A percentile compares a stretch with the other conserved stretches of the same genome.
Conservation (phyloP, 2,888 invertebrate species). For the Pachydiplax longipennis region DNA sequence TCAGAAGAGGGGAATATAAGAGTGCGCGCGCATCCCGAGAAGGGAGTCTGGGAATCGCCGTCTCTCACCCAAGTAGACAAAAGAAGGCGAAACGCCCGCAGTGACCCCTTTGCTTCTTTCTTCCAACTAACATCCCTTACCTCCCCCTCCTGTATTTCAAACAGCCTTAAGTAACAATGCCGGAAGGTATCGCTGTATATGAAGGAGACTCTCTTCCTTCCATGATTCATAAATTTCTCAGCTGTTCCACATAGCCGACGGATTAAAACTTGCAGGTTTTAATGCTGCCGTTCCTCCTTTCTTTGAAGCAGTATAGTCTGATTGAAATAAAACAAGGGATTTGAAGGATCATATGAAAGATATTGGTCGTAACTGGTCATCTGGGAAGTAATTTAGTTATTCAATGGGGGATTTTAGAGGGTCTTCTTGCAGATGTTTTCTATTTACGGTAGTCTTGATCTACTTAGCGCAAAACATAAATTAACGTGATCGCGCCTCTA, state of each 20-base stretch:
- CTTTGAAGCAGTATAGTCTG: too few species aligned
- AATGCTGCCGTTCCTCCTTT: neutral
- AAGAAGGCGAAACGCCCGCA: slow-evolving; percentile 3
- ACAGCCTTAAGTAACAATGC: slow-evolving; percentile 27
- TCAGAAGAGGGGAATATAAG: neutral
- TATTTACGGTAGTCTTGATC: too few species aligned
- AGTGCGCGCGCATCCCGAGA: neutral
- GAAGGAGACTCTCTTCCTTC: neutral
- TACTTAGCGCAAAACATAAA: too few species aligned
- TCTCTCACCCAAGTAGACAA: neutral
- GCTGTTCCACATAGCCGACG: neutral
- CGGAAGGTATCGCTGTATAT: slow-evolving; percentile 20
- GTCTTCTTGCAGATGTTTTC: too few species aligned
- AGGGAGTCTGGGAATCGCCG: neutral
- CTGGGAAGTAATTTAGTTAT: too few species aligned
- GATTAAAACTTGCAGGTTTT: neutral
- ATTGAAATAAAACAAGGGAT: too few species aligned
- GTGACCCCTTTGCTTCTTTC: slow-evolving; percentile 29
- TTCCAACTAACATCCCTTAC: neutral
- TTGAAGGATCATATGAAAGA: too few species aligned
- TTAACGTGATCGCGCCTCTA: too few species aligned
- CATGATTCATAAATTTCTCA: slow-evolving; percentile 10
- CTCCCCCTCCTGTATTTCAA: neutral
- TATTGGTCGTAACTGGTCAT: too few species aligned
- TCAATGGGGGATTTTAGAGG: too few species aligned